phyloP scores from a whole-genome alignment of 2,797 vertebrate species.

The Bryconaethiops microstoma region DNA sequence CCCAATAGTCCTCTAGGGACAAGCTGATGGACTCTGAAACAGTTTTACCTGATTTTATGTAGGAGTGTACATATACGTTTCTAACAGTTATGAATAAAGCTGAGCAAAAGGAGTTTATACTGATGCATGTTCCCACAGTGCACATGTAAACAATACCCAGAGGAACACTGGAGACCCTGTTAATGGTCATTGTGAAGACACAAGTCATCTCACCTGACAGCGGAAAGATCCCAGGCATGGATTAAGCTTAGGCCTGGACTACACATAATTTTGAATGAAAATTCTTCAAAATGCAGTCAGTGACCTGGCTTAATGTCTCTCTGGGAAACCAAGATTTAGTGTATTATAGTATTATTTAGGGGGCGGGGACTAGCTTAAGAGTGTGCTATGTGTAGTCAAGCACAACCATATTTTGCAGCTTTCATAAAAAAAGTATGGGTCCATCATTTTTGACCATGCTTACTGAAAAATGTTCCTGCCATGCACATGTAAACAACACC shows the following conservation, averaged over 20 bases:
- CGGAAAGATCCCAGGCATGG: too few relatives aligned
- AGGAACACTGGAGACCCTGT: not conserved
- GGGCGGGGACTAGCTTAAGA: not conserved
- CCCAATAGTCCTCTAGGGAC: not conserved
- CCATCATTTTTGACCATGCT: not conserved
- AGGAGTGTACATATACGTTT: too few relatives aligned
- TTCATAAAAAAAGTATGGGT: not conserved
- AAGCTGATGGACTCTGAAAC: not conserved
- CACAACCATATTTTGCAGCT: not conserved
- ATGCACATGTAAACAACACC: not conserved
- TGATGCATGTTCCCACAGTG: not conserved
- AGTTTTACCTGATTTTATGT: not conserved
- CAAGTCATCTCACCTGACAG: slow-evolving; percentile 11
- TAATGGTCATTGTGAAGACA: slow-evolving; percentile 1
- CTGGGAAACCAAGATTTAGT: too few relatives aligned
- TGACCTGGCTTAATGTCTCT: too few relatives aligned
- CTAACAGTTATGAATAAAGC: too few relatives aligned
- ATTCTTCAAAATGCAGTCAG: too few relatives aligned
- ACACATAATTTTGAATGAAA: not conserved
- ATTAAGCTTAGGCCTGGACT: too few relatives aligned
- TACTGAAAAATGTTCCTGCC: not conserved
- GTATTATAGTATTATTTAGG: not conserved
- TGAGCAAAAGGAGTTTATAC: too few relatives aligned
- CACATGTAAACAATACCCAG: not conserved
- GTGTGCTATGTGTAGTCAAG: too few relatives aligned